Conservation (phyloP, 2,888 invertebrate species). For the Leptinotarsa tumamoca region DNA sequence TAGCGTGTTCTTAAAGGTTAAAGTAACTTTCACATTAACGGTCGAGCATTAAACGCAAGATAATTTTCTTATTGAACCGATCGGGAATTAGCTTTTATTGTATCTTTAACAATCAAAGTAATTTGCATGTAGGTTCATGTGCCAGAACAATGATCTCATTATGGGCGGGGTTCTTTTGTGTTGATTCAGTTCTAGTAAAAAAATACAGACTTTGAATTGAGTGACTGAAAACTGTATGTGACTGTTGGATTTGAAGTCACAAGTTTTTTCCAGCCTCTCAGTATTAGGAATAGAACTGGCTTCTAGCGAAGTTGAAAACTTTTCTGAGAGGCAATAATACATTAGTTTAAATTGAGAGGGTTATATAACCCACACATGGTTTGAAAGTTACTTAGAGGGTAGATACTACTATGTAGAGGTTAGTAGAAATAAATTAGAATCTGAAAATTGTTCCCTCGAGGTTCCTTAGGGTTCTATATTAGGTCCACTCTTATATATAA, state of each 20-base stretch:
- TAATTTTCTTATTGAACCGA: slow-evolving; percentile 11
- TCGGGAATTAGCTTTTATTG: slow-evolving; percentile 11
- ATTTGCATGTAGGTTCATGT: slow-evolving; percentile 19
- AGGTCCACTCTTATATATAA: too few species aligned
- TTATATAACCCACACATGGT: too few species aligned
- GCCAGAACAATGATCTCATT: slow-evolving; percentile 20
- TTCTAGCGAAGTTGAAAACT: too few species aligned
- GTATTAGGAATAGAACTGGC: too few species aligned
- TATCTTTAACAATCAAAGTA: slow-evolving; percentile 3
- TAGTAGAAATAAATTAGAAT: too few species aligned
- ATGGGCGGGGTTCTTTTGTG: slow-evolving; percentile 9
- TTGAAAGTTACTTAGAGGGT: too few species aligned
- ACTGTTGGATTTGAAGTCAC: background rate
- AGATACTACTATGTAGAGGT: too few species aligned
- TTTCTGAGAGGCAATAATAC: too few species aligned
- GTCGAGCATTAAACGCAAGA: slow-evolving; percentile 11
- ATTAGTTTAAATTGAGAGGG: too few species aligned
- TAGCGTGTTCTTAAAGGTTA: slow-evolving; percentile 31
- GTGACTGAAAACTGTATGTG: background rate
- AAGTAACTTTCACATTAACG: slow-evolving; percentile 27
- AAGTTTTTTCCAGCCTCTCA: too few species aligned
- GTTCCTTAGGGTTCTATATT: too few species aligned
- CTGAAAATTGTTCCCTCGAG: too few species aligned
- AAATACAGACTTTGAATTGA: background rate
- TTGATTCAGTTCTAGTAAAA: background rate